phyloP scores from a whole-genome alignment of 2,113 vertebrate species.

The Parus major region DNA sequence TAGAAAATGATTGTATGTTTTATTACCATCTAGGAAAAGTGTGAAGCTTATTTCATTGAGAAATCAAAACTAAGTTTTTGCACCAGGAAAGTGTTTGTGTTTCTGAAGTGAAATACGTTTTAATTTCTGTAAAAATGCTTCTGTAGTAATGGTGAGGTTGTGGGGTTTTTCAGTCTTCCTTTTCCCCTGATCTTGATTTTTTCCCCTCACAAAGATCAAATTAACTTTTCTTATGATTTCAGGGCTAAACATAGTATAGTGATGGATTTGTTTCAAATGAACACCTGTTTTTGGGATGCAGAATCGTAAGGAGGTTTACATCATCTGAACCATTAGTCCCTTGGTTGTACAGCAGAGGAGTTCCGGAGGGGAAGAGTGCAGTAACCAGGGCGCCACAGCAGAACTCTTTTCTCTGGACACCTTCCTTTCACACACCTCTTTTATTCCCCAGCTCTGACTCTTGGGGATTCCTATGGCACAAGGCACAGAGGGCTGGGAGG shows the following conservation, averaged over 20 bases:
- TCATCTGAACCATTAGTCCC: neutral
- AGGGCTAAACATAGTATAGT: neutral
- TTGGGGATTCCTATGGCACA: neutral
- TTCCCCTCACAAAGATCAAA: neutral
- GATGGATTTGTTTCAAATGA: neutral
- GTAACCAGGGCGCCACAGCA: neutral
- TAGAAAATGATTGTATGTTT: neutral
- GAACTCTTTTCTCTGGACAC: neutral
- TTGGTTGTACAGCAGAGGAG: neutral
- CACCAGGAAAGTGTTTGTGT: neutral
- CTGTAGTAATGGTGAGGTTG: neutral
- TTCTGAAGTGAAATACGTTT: neutral
- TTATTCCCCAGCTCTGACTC: neutral
- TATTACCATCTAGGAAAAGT: neutral
- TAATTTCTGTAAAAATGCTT: neutral
- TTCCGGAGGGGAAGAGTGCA: neutral
- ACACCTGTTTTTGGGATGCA: neutral
- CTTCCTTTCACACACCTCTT: neutral
- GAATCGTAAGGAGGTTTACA: neutral
- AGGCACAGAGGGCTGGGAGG: neutral
- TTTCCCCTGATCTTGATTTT: neutral
- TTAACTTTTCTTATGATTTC: neutral
- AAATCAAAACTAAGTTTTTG: neutral
- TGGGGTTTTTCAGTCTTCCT: neutral
- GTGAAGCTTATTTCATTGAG: neutral